A percentile compares a stretch with the other conserved stretches of the same genome.
phyloP scores from a whole-genome alignment of 2,113 vertebrate species.

The Burhinus bistriatus region DNA sequence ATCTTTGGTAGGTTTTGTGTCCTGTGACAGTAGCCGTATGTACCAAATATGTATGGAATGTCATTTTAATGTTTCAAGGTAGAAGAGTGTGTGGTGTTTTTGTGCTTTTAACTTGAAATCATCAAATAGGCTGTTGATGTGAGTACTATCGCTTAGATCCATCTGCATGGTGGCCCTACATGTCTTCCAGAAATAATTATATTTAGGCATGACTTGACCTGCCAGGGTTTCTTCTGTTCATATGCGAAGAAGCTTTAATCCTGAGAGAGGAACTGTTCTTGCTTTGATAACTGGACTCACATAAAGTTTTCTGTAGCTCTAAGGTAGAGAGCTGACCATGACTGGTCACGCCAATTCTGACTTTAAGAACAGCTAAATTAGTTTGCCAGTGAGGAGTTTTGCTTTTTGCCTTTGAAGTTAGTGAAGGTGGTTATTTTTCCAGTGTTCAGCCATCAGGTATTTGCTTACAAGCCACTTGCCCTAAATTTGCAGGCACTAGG shows the following conservation, averaged over 20 bases:
- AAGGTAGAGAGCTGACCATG: rapidly evolving
- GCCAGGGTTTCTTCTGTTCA: background rate
- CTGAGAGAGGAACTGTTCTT: background rate
- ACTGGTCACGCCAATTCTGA: background rate
- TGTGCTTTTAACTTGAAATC: background rate
- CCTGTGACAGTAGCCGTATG: rapidly evolving
- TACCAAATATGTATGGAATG: background rate
- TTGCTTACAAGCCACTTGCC: background rate
- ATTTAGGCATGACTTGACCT: background rate
- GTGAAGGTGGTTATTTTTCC: background rate
- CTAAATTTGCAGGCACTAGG: background rate
- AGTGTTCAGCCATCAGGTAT: background rate
- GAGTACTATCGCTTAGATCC: rapidly evolving
- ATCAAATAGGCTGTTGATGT: background rate
- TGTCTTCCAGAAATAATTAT: background rate
- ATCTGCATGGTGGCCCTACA: background rate
- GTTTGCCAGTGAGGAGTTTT: background rate
- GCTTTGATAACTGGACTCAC: rapidly evolving
- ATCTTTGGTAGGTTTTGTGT: background rate
- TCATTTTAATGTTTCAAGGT: background rate
- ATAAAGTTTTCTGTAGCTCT: background rate
- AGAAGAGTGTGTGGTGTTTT: background rate
- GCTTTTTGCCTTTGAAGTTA: background rate
- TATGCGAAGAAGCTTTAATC: background rate
- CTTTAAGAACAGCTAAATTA: background rate